These are phyloP conservation scores for Triplophysa tibetana DNA, from an alignment of 2,113 vertebrate species.

Conservation along the genomic window DNA sequence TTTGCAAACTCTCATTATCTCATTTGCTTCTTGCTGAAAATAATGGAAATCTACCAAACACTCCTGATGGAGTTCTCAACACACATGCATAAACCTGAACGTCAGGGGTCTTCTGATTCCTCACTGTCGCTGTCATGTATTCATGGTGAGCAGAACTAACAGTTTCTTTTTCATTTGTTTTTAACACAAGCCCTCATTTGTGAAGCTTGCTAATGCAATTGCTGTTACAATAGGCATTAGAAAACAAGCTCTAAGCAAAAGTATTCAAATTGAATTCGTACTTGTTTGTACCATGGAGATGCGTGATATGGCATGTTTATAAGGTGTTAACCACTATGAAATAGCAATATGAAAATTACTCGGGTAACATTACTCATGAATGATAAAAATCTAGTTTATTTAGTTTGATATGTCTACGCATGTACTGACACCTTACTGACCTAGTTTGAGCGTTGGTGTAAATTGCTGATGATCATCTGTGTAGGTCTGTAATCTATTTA, in stretches of 20 bases:
- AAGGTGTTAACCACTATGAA: no score
- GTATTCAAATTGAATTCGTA: no score
- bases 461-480: constrained; percentile 1
- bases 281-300: no score
- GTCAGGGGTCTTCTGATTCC: background rate
- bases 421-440: no score
- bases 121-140: background rate
- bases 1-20: constrained; percentile 44
- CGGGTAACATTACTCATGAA: no score
- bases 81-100: background rate
- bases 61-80: background rate
- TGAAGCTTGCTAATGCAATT: no score
- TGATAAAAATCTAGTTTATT: no score
- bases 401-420: no score
- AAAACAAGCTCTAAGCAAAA: no score
- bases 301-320: no score
- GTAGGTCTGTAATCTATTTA: constrained; percentile 18
- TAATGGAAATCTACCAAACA: constrained; percentile 20
- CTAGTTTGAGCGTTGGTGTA: background rate
- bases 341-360: no score
- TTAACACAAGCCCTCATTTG: background rate
- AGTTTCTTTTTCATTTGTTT: background rate
- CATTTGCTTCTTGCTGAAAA: constrained; percentile 28
- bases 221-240: no score
- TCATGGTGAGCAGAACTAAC: background rate